A percentile compares a stretch with the other conserved stretches of the same genome.
Conservation (phyloP, 1,140 invertebrate genomes). For the Bombus cullumanus region DNA sequence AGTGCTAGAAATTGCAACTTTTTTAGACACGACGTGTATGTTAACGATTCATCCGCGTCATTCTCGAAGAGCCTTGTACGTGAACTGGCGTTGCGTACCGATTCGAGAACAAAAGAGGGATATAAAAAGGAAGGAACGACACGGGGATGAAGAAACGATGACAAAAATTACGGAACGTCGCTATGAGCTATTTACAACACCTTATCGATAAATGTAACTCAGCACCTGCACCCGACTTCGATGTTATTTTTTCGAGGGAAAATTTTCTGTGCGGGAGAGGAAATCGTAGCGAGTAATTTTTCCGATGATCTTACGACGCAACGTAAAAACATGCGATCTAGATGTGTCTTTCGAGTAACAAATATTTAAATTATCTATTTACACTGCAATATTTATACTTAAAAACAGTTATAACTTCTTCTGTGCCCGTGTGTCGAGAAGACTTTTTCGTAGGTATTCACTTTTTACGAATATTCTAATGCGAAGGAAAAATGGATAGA, state of each 20-base stretch:
- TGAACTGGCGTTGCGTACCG: neutral
- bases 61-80: conserved; percentile 17
- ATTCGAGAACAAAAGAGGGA: neutral
- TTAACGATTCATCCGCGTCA: conserved; percentile 2
- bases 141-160: neutral
- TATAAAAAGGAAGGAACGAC: neutral
- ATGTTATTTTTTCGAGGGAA: conserved; percentile 63
- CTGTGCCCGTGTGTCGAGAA: conserved; percentile 51
- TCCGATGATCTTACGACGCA: conserved; percentile 57
- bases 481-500: neutral
- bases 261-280: conserved; percentile 14
- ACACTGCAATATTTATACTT: conserved; percentile 72
- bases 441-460: neutral
- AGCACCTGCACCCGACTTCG: conserved; percentile 64
- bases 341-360: conserved; percentile 70
- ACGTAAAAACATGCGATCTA: conserved; percentile 55
- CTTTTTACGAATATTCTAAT: neutral
- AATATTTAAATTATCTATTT: conserved; percentile 73
- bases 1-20: neutral
- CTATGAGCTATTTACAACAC: conserved; percentile 47
- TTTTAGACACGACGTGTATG: neutral
- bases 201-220: conserved; percentile 56
- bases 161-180: conserved; percentile 30
- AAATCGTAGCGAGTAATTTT: conserved; percentile 38
- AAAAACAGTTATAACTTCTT: conserved; percentile 58